Base-by-base conservation (phyloP, 2,888 invertebrate genomes). In the Euplagia quadripunctaria region DNA sequence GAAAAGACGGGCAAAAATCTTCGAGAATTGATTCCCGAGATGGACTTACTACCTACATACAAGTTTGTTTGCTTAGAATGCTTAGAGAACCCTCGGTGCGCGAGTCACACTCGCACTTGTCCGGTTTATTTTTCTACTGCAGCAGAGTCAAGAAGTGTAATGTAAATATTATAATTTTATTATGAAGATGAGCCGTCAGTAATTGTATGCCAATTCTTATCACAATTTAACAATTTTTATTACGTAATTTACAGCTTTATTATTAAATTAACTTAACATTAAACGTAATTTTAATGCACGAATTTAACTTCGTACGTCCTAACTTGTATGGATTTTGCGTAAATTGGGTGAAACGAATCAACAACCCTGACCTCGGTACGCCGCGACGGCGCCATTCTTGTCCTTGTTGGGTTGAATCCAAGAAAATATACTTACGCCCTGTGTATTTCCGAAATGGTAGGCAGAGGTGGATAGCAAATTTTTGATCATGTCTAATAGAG, bases 291-390 rank as follows among this genome's bases (percentile, higher is more conserved):
- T 61, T 31, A 31, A 61, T 46, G 4, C 43, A 46, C 43, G 43
- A 46, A 46, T 8, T 46, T 46, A 46, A 12, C 1, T 61, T 61
- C 61, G 12, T 61, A 20, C 61, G 61, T 61, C 31, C 14, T 14
- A 61, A 61, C 20, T 61, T 61, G 14, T 14, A 14, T 31, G 61
- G 6, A 12, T 31, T 2, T 61, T 58, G 31, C 64, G 42, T 64
- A 8, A 20, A 66, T 11, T 61, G 61, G 61, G 61, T 61, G 61
- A 61, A 61, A 61, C 61, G 31, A 58, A 58, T 58, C 58, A 58
- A 58, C 12, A 58, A 31, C 61, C 61, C 31, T 61, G 61, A 61
- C 61, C 61, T 61, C 31, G 2, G 31, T 31, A 61, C 61, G 31
- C 20, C 61, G 43, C 58, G 61, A 31, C 31, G 61, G 61, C 61